Percentiles rank a stretch among this genome's conserved stretches.
These are phyloP conservation scores for Acrocephalus arundinaceus DNA, from an alignment of 2,113 vertebrate species.

Conservation along the genomic window DNA sequence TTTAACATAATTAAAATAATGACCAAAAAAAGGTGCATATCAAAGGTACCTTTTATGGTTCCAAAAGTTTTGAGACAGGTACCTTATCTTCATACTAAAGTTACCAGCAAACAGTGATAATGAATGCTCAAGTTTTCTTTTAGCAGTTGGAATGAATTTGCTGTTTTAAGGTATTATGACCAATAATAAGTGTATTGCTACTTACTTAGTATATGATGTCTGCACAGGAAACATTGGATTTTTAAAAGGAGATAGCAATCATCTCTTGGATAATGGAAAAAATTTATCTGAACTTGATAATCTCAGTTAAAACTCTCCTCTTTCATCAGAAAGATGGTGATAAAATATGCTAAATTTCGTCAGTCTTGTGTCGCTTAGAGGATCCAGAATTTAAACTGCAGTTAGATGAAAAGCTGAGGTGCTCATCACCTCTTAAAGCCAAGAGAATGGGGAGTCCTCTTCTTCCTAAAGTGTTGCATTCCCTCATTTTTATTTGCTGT, in stretches of 20 bases:
- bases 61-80: neutral
- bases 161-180: neutral
- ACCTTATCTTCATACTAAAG: neutral
- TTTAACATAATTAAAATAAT: neutral
- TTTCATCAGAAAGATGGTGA: neutral
- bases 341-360: neutral
- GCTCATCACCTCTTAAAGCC: neutral
- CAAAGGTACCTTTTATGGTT: neutral
- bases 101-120: neutral
- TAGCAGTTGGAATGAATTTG: neutral
- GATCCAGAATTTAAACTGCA: neutral
- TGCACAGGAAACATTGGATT: neutral
- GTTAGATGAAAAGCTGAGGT: neutral
- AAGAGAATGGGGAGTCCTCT: neutral
- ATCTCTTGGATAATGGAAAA: neutral
- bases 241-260: neutral
- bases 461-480: rapidly evolving
- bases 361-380: neutral
- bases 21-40: neutral
- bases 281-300: neutral
- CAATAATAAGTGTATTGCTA: neutral
- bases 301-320: neutral
- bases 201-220: neutral
- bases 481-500: neutral
- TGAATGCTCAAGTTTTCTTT: neutral